Evolutionary conservation across 2,888 invertebrate genomes (phyloP).

Genomic region (Ferdinandea cuprea): DNA sequence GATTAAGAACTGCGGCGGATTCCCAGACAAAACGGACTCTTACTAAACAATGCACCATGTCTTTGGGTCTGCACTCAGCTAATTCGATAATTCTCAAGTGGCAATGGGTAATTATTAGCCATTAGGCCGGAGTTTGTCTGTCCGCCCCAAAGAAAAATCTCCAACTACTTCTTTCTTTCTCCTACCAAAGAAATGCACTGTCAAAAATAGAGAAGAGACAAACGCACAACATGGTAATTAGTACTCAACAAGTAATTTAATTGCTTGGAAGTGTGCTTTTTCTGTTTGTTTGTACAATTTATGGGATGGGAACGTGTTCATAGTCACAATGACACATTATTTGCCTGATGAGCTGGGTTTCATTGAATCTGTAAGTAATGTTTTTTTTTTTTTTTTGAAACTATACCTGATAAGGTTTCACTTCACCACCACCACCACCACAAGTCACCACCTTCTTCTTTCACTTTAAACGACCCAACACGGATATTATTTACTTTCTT

Average conservation of each 20-base stretch:
- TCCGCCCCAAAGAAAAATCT: slow-evolving; percentile 33
- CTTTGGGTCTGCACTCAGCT: slow-evolving; percentile 33
- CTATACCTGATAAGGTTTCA: slow-evolving; percentile 52
- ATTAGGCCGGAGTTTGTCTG: slow-evolving; percentile 44
- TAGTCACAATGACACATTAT: slow-evolving; percentile 22
- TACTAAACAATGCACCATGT: slow-evolving; percentile 56
- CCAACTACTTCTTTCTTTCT: slow-evolving; percentile 12
- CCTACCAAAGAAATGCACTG: slow-evolving; percentile 31
- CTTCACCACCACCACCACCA: too few relatives aligned
- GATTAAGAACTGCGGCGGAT: slow-evolving; percentile 39
- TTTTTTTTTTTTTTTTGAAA: not conserved
- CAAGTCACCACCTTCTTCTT: slow-evolving; percentile 28
- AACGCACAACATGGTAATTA: slow-evolving; percentile 50
- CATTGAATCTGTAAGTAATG: too few relatives aligned
- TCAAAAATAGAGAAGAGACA: slow-evolving; percentile 26
- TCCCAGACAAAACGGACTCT: slow-evolving; percentile 51
- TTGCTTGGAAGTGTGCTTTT: slow-evolving; percentile 43
- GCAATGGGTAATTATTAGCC: slow-evolving; percentile 61
- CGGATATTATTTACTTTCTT: slow-evolving; percentile 66
- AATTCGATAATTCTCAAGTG: slow-evolving; percentile 71
- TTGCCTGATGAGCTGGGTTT: not conserved
- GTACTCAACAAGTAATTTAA: slow-evolving; percentile 60
- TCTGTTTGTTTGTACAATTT: slow-evolving; percentile 2
- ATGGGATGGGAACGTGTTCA: slow-evolving; percentile 13
- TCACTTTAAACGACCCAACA: slow-evolving; percentile 52